phyloP scores from a whole-genome alignment of 2,113 vertebrate species.

The Martes martes region DNA sequence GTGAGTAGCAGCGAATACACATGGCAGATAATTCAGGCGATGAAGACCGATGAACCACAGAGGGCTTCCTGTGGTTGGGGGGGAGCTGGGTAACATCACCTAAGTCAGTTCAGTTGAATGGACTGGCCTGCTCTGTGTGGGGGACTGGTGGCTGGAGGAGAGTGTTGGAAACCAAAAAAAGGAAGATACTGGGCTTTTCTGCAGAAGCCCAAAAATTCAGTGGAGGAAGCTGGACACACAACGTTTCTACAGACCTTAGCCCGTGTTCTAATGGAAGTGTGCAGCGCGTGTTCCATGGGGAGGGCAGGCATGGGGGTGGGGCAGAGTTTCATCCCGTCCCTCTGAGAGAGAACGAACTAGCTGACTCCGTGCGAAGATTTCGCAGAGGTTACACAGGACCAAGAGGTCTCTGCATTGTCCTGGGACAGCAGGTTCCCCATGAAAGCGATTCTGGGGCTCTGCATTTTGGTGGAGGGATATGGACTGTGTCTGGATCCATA shows the following conservation, averaged over 20 bases:
- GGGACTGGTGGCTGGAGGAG: background rate
- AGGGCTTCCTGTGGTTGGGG: background rate
- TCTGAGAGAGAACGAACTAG: background rate
- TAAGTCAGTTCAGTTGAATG: background rate
- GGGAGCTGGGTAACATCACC: background rate
- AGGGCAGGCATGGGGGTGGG: background rate
- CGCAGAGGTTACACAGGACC: background rate
- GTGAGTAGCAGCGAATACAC: background rate
- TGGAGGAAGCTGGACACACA: background rate
- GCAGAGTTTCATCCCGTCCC: background rate
- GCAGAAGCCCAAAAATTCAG: no score
- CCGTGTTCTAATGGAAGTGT: background rate
- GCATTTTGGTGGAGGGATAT: background rate
- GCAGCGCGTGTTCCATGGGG: rapidly evolving
- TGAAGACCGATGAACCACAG: background rate
- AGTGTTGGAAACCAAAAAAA: background rate
- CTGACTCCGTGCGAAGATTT: background rate
- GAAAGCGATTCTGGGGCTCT: background rate
- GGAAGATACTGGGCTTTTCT: background rate
- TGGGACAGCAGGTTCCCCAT: background rate
- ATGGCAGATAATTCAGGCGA: background rate
- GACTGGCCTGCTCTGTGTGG: no score
- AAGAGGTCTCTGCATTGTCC: background rate
- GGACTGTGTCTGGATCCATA: background rate
- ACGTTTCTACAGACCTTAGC: background rate